phyloP scores from a whole-genome alignment of 2,113 vertebrate species.

The Dicrurus megarhynchus region DNA sequence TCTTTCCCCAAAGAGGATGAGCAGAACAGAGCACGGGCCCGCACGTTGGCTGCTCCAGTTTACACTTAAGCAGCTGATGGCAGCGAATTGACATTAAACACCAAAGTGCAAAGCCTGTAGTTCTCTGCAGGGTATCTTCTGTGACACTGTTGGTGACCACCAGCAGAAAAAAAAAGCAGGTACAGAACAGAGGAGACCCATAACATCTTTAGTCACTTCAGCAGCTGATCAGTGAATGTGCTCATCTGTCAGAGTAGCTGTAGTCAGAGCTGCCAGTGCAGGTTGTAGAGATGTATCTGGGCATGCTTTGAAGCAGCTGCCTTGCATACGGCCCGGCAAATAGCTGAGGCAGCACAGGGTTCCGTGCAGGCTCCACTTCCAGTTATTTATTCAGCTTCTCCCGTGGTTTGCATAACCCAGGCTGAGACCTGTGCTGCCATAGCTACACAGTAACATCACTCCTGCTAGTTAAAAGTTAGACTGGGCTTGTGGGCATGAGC shows the following conservation, averaged over 20 bases:
- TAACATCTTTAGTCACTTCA: background rate
- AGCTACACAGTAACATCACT: background rate
- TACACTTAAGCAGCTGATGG: background rate
- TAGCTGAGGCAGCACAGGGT: background rate
- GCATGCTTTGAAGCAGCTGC: background rate
- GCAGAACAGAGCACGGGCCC: background rate
- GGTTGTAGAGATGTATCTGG: background rate
- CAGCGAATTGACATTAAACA: background rate
- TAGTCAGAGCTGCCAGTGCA: background rate
- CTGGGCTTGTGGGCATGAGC: background rate
- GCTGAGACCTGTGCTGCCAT: background rate
- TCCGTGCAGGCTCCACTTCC: background rate
- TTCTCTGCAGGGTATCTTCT: background rate
- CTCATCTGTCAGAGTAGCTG: background rate
- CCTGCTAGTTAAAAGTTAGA: background rate
- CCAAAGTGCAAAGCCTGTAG: background rate
- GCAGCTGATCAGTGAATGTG: background rate
- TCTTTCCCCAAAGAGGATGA: background rate
- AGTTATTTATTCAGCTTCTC: constrained; percentile 3
- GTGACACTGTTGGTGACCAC: background rate
- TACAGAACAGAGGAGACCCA: background rate
- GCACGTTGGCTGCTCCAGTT: background rate
- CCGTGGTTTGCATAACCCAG: background rate
- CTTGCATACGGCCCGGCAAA: fast-evolving
- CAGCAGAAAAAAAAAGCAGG: background rate